Evolutionary conservation across 2,113 vertebrate genomes (phyloP).

Genomic region (Phyllostomus discolor): DNA sequence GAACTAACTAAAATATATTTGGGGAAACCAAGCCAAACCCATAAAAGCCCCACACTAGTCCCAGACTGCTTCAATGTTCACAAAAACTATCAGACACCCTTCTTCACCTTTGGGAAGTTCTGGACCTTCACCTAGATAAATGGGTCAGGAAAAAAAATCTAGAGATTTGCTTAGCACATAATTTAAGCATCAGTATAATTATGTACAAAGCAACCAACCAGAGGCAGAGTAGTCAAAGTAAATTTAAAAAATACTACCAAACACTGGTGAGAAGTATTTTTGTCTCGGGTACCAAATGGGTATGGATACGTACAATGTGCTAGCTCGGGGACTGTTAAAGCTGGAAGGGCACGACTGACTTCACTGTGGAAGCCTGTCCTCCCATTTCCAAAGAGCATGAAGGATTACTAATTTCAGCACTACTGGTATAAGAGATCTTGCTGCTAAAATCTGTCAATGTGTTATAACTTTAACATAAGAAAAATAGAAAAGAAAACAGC

Average conservation of each 20-base stretch:
- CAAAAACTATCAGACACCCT: not conserved
- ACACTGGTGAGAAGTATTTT: not conserved
- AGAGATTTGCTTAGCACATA: not conserved
- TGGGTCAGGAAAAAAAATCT: not conserved
- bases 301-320: not conserved
- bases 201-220: not conserved
- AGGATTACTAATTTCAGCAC: conserved; percentile 41
- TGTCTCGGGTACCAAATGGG: not conserved
- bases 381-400: not conserved
- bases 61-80: not conserved
- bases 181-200: not conserved
- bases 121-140: not conserved
- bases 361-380: not conserved
- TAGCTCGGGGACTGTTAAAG: not conserved
- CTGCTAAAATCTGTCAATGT: conserved; percentile 7
- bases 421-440: conserved; percentile 25
- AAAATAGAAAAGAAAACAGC: not conserved
- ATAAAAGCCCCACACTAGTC: not conserved
- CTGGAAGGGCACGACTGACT: not conserved
- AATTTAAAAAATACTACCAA: conserved; percentile 5
- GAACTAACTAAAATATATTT: conserved; percentile 12
- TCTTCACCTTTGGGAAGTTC: not conserved
- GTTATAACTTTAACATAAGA: not conserved
- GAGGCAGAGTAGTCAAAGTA: not conserved
- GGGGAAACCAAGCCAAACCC: not conserved